These are phyloP conservation scores for Saturnia pavonia DNA, from an alignment of 2,888 invertebrate genomes.

Conservation along the genomic window DNA sequence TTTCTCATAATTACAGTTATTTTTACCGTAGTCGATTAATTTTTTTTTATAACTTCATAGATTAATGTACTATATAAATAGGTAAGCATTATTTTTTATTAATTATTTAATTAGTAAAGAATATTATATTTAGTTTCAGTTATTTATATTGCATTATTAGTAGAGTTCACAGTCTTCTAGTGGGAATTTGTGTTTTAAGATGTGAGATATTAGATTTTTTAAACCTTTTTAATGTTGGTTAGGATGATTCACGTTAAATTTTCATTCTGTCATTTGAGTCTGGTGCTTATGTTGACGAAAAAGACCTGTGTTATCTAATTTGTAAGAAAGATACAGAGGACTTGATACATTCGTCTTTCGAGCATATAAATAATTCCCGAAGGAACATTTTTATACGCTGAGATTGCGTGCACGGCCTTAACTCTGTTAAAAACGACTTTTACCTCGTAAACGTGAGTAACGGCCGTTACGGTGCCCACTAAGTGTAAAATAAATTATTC, in stretches of 20 bases:
- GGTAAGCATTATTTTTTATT: no score
- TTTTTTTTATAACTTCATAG: no score
- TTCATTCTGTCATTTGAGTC: neutral
- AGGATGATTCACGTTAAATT: neutral
- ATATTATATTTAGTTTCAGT: no score
- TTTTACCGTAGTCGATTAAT: no score
- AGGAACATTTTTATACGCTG: slow-evolving; percentile 52
- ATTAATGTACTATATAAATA: no score
- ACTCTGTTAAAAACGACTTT: slow-evolving; percentile 71
- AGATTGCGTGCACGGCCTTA: slow-evolving; percentile 66
- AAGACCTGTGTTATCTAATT: slow-evolving; percentile 2
- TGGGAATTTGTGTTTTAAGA: no score
- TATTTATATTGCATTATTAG: no score
- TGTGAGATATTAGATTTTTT: no score
- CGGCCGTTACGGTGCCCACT: slow-evolving; percentile 44
- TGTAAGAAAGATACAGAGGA: slow-evolving; percentile 25
- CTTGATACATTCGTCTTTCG: slow-evolving; percentile 45
- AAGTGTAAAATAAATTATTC: slow-evolving; percentile 61
- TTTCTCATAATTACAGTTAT: no score
- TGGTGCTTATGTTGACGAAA: neutral
- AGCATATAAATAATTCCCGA: slow-evolving; percentile 58
- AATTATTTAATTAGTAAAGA: no score
- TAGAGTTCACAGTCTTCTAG: no score
- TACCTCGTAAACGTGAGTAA: slow-evolving; percentile 72
- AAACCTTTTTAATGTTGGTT: no score